Evolutionary conservation across 2,113 vertebrate genomes (phyloP), one percentile per base, ranked within the genome.

Genomic region (Gambusia holbrooki): DNA sequence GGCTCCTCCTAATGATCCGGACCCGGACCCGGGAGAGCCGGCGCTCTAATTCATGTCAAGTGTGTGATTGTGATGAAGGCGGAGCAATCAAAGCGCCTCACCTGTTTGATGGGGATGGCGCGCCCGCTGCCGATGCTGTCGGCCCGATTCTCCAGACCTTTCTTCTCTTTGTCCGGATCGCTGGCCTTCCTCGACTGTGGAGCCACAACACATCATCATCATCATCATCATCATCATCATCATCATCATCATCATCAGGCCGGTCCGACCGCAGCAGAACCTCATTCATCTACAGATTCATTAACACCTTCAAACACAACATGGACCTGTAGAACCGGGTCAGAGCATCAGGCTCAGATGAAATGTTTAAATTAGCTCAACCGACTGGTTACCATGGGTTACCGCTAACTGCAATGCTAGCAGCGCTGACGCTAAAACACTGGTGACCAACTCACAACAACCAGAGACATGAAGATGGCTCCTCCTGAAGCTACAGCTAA

Each of bases 61-160:
- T 96, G 96, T 97, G 96, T 94, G 95, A 95, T 96, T 96, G 93
- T 97, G 95, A 96, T 96, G 95, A 97, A 94, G 92, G 85, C 30
- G 77, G 88, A 82, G 5, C 19, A 45, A 54, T 54, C 29, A 35
- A 33, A 27, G 11, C 22, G 0, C 8, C 62, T 90, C 95, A 99
- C 97, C 98, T 99, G 98, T 92, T 99, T 99, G 96, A 99, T 99
- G 95, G 98, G 98, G 94, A 99, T 99, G 85, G 98, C 98, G 0
- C 97, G 95, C 35, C 98, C 98, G 75, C 97, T 99, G 91, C 98
- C 98, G 85, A 99, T 98, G 95, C 97, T 99, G 94, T 99, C 98
- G 48, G 97, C 96, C 1, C 98, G 96, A 86, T 93, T 94, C 92
- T 99, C 98, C 94, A 96, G 91, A 79, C 96, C 95, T 92, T 99